Conservation (phyloP, 2,797 vertebrate genomes). For the Setipinna tenuifilis region DNA sequence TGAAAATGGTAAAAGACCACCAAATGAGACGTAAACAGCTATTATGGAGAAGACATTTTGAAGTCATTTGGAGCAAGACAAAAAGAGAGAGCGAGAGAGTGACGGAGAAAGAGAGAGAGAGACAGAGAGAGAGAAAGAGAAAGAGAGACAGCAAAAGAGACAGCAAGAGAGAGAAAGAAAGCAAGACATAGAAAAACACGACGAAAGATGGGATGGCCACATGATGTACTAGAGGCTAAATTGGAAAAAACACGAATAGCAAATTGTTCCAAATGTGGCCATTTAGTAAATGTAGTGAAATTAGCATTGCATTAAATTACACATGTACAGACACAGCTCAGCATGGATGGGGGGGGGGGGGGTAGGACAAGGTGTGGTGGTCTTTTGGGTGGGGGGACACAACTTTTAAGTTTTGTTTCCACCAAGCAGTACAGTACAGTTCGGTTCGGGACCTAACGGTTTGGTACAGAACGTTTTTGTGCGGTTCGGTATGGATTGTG, state of each 20-base stretch:
- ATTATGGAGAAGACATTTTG: neutral
- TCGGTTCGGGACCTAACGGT: no score
- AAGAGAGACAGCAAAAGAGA: neutral
- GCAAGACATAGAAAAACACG: no score
- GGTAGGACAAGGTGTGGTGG: no score
- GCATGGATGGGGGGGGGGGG: neutral
- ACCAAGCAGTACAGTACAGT: no score
- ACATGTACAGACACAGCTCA: neutral
- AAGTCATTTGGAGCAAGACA: neutral
- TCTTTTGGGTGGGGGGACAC: no score
- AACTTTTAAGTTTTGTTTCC: no score
- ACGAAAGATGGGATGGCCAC: neutral
- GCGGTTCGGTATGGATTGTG: no score
- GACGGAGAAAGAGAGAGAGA: neutral
- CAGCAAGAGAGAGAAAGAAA: neutral
- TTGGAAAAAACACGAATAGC: constrained; percentile 1
- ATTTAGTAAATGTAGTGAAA: neutral
- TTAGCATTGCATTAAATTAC: neutral
- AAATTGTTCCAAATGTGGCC: neutral
- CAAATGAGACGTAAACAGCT: neutral
- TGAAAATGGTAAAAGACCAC: neutral
- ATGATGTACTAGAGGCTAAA: neutral
- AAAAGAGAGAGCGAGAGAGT: neutral
- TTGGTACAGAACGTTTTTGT: no score
- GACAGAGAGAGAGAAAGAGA: neutral